phyloP scores from a whole-genome alignment of 2,797 vertebrate genomes.

The Tympanoctomys barrerae region DNA sequence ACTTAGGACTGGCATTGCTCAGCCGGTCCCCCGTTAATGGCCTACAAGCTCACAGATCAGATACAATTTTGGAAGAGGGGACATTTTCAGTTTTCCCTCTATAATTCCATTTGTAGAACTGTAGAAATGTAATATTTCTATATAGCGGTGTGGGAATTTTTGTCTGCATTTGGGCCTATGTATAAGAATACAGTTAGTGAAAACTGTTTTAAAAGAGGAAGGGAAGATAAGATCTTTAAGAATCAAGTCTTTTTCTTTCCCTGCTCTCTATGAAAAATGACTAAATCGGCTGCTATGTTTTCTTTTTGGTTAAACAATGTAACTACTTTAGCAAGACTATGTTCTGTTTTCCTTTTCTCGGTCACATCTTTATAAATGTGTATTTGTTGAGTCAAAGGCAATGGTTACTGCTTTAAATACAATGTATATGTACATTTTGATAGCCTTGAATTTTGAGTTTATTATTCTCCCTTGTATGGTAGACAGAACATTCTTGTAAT shows the following conservation, averaged over 20 bases:
- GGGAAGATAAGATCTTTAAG: conserved; percentile 70
- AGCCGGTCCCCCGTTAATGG: conserved; percentile 53
- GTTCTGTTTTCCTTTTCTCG: background rate
- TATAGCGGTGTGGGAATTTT: conserved; percentile 61
- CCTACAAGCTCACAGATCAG: conserved; percentile 70
- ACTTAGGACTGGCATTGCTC: background rate
- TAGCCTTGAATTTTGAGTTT: conserved; percentile 74
- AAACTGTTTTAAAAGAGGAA: conserved; percentile 74
- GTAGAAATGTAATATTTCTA: conserved; percentile 62
- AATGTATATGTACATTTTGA: conserved; percentile 74
- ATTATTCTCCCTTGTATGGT: conserved; percentile 20
- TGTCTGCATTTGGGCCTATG: conserved; percentile 42
- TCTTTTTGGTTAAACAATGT: conserved; percentile 42
- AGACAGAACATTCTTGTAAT: conserved; percentile 75
- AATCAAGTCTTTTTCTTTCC: conserved; percentile 51
- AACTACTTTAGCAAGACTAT: conserved; percentile 25
- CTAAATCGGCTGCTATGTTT: background rate
- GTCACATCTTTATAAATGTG: conserved; percentile 3
- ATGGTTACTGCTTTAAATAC: conserved; percentile 16
- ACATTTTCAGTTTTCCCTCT: conserved; percentile 58
- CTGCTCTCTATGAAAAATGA: conserved; percentile 16
- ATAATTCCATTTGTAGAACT: background rate
- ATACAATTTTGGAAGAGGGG: conserved; percentile 65
- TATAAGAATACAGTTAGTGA: conserved; percentile 36
- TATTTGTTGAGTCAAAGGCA: conserved; percentile 72